Base-by-base conservation (phyloP, 2,888 invertebrate species). In the Notodonta dromedarius region DNA sequence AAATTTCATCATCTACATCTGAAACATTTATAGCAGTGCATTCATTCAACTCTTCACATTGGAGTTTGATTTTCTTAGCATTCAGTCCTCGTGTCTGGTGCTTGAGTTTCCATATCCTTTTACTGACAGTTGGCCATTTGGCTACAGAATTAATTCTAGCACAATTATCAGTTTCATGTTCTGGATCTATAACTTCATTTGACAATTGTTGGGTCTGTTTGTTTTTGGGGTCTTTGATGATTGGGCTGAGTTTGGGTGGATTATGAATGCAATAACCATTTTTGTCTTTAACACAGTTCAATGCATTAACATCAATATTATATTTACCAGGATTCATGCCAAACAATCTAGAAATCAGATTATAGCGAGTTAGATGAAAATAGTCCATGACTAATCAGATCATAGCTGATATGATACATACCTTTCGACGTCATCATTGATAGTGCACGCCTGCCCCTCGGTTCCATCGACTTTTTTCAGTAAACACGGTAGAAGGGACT, bases 241-340 rank as follows among this genome's bases (percentile, higher is more conserved):
- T 67, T 71, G 51, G 73, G 65, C 61, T 77, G 66, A 58, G 64
- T 76, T 66, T 74, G 61, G 59, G 76, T 61, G 87, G 88, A 69
- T 88, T 88, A 70, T 93, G 93, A 51, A 82, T 69, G 67, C 93
- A 93, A 71, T 80, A 79, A 2, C 92, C 92, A 61, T 90, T 86
- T 66, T 84, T 83, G 66, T 91, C 88, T 75, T 90, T 91, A 4
- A 87, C 83, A 67, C 93, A 93, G 61, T 80, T 84, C 39, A 93
- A 77, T 0, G 90, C 91, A 39, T 89, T 88, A 58, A 90, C 82
- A 63, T 91, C 87, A 0, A 93, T 70, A 62, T 86, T 85, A 72
- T 93, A 92, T 67, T 89, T 86, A 14, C 93, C 93, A 39, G 93
- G 86, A 58, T 77, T 85, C 77, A 93, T 82, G 11, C 87, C 92